A percentile compares a stretch with the other conserved stretches of the same genome.
Conservation (phyloP, 2,797 vertebrate genomes). For the Phataginus tricuspis region DNA sequence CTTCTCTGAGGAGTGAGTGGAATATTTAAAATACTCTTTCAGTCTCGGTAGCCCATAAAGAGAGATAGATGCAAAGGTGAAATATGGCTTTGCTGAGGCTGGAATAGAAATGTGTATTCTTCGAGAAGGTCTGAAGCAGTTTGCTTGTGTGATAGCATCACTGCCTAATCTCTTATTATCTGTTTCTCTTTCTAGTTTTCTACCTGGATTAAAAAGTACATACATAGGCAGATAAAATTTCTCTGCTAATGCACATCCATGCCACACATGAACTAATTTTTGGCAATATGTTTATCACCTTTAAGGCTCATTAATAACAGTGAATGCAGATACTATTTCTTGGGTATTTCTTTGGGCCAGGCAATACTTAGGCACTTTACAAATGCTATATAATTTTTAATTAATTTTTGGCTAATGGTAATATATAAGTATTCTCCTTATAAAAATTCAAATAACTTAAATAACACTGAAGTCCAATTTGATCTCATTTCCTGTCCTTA, state of each 20-base stretch:
- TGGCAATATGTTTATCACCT: background rate
- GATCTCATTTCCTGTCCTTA: background rate
- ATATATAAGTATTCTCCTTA: background rate
- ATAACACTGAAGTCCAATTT: background rate
- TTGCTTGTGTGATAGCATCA: background rate
- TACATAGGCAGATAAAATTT: background rate
- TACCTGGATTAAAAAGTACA: background rate
- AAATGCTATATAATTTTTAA: constrained; percentile 10
- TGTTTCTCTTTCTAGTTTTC: background rate
- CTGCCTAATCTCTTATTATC: background rate
- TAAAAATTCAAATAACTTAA: background rate
- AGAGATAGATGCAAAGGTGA: background rate
- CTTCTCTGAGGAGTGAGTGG: constrained; percentile 25
- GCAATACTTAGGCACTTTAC: background rate
- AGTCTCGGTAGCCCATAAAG: background rate
- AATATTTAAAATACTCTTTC: constrained; percentile 53
- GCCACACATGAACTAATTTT: background rate
- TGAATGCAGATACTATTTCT: background rate
- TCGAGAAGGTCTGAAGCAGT: background rate
- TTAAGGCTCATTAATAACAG: constrained; percentile 20
- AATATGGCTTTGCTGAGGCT: background rate
- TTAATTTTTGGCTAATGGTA: background rate
- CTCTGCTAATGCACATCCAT: background rate
- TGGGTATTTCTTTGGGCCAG: background rate
- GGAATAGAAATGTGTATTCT: background rate